These are phyloP conservation scores for Nesospiza acunhae DNA, from an alignment of 2,113 vertebrate species.

Conservation along the genomic window DNA sequence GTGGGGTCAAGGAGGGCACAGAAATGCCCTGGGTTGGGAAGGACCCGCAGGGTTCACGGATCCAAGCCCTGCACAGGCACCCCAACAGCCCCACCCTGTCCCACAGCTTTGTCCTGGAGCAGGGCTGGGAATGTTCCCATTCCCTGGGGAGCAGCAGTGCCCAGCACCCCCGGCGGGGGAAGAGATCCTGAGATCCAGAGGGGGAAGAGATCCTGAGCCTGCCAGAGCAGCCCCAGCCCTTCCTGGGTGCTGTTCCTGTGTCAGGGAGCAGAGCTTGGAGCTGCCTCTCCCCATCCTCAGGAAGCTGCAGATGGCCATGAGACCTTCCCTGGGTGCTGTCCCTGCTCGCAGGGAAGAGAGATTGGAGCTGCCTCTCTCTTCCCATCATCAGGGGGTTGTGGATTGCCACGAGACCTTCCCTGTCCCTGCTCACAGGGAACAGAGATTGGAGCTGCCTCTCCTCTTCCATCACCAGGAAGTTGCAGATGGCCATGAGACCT, in stretches of 20 bases:
- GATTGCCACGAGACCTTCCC: too few species aligned
- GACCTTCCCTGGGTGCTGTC: too few species aligned
- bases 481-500: accelerated
- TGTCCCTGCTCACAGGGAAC: too few species aligned
- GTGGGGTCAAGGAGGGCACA: background rate
- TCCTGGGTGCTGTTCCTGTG: background rate
- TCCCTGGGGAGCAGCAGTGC: background rate
- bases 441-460: accelerated
- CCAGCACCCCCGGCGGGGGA: background rate
- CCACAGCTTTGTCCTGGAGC: accelerated
- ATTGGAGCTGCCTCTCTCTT: too few species aligned
- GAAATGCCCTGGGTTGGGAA: accelerated
- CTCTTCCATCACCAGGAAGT: too few species aligned
- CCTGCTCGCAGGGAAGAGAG: too few species aligned
- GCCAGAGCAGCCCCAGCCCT: accelerated
- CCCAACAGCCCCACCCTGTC: background rate
- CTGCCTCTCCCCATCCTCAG: too few species aligned
- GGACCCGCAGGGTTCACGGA: accelerated
- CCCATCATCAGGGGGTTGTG: accelerated
- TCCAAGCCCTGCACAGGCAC: background rate
- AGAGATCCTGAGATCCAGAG: accelerated
- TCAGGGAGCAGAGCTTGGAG: accelerated
- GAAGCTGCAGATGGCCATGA: accelerated
- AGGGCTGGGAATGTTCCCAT: background rate
- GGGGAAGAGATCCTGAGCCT: too few species aligned